phyloP scores from a whole-genome alignment of 2,797 vertebrate species.

The Pelobates cultripes region DNA sequence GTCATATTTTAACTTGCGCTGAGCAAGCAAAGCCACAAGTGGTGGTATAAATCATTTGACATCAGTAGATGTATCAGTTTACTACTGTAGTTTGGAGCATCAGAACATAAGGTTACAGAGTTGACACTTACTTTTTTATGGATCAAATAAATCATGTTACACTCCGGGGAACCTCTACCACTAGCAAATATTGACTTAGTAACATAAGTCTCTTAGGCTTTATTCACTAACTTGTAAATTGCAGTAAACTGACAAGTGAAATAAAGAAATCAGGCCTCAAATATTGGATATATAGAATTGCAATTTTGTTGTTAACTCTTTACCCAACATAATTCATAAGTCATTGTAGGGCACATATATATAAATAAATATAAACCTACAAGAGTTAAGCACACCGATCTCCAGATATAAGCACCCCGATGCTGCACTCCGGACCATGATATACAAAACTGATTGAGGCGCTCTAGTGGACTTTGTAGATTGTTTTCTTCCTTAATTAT shows the following conservation, averaged over 20 bases:
- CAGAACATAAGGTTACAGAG: constrained; percentile 30
- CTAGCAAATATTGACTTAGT: constrained; percentile 35
- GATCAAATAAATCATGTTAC: constrained; percentile 30
- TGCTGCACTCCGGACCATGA: too few species aligned
- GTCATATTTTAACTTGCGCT: constrained; percentile 3
- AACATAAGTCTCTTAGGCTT: constrained; percentile 13
- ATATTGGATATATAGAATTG: too few species aligned
- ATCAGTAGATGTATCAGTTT: not conserved
- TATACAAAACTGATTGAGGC: too few species aligned
- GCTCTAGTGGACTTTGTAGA: too few species aligned
- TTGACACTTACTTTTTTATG: constrained; percentile 31
- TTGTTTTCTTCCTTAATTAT: too few species aligned
- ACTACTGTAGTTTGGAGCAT: not conserved
- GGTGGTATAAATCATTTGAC: constrained; percentile 27
- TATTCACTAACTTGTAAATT: too few species aligned
- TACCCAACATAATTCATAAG: not conserved
- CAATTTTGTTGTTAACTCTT: too few species aligned
- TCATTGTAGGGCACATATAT: not conserved
- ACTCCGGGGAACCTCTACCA: constrained; percentile 9
- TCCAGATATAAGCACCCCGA: too few species aligned
- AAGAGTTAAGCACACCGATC: too few species aligned
- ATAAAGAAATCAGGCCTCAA: too few species aligned
- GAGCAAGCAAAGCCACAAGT: constrained; percentile 36
- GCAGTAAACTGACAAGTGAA: too few species aligned
- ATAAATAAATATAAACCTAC: too few species aligned